Base-by-base conservation (phyloP, 2,113 vertebrate genomes). In the Cranoglanis bouderius region DNA sequence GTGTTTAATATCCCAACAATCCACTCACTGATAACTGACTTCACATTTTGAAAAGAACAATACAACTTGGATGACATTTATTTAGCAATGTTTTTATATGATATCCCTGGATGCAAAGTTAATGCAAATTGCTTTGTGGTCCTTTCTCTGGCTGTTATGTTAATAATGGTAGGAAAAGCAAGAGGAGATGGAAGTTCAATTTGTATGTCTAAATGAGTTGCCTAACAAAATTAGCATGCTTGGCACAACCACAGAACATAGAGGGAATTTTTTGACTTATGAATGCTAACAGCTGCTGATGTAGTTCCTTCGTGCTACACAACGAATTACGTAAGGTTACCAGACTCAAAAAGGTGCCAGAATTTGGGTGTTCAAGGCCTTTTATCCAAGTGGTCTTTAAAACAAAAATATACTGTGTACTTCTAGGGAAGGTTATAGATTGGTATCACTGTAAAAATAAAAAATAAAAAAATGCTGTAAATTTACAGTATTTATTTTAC, bases 171-270 rank as follows among this genome's bases (percentile, higher is more conserved):
- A 83, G 35, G 80, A n/a, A 78, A 84, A 61, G 49, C 85, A 70
- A 84, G 63, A 85, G 21, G 85, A 84, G 35, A 87, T 86, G 38
- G 65, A 77, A 88, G 77, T 88, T 40, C 57, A 88, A 84, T 85
- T 89, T 87, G 88, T 84, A 70, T 83, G 85, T 91, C 57, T 65
- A 91, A 88, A 90, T 91, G 72, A 87, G 81, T 67, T 65, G 88
- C 83, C 85, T 51, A 35, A 43, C 35, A 87, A 53, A 88, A 88
- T 91, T 88, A 86, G 77, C 61, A 88, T 91, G 87, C 89, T 46
- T 61, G 82, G 49, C 85, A 87, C 81, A 65, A 74, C 72, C 72
- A 80, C 72, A 29, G 72, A 87, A 67, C 65, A 81, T 84, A 84
- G 81, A 8, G 24, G 53, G 72, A 86, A 63, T 88, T 72, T 85